Conservation (phyloP, 1,140 invertebrate genomes). For the Rhopalosiphum maidis region DNA sequence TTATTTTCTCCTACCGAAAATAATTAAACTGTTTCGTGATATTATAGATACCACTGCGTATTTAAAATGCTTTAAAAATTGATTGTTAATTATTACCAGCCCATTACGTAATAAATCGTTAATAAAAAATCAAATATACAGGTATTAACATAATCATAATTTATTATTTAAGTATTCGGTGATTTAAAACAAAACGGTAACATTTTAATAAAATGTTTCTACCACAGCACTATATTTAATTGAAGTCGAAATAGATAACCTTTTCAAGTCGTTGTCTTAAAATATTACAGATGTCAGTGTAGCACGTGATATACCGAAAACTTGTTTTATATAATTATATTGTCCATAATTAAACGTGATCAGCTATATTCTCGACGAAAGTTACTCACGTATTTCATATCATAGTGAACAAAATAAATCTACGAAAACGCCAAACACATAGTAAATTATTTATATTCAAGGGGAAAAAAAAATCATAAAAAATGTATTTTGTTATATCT, state of each 20-base stretch:
- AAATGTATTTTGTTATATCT: not conserved
- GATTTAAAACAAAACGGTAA: not conserved
- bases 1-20: not conserved
- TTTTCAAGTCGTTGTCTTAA: not conserved
- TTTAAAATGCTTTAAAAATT: not conserved
- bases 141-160: not conserved
- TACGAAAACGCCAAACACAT: not conserved
- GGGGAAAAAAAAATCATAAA: not conserved
- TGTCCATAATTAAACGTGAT: not conserved
- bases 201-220: not conserved
- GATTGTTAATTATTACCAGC: not conserved
- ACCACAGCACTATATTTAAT: not conserved
- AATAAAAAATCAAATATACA: not conserved
- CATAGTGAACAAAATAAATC: not conserved
- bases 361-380: not conserved
- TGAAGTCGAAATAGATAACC: not conserved
- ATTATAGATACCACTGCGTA: not conserved
- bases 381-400: not conserved
- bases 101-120: not conserved
- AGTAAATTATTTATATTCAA: not conserved
- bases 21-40: conserved; percentile 33
- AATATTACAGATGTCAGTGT: not conserved
- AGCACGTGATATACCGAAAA: not conserved
- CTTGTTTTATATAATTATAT: not conserved
- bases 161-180: not conserved